A percentile compares a stretch with the other conserved stretches of the same genome.
Evolutionary conservation across 2,113 vertebrate genomes (phyloP).

Genomic region (Ictalurus punctatus): DNA sequence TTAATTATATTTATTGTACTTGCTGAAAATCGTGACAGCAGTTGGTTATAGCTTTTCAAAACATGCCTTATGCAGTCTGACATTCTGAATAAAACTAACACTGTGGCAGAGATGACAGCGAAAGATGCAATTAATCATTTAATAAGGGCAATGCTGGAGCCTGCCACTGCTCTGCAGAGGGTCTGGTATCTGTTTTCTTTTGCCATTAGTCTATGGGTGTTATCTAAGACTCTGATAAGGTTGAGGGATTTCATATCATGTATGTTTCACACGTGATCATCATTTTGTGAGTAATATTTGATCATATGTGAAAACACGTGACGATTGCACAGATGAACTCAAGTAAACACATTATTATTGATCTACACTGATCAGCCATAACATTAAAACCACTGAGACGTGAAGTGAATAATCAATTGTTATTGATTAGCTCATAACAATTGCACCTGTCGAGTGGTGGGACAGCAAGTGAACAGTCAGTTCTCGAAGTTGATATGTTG

Average conservation of each 20-base stretch:
- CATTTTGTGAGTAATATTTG: neutral
- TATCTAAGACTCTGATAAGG: neutral
- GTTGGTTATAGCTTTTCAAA: neutral
- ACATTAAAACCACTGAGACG: too few species aligned
- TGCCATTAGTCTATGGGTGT: neutral
- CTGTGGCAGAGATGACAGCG: conserved; percentile 26
- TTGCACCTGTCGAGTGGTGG: too few species aligned
- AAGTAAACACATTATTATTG: neutral
- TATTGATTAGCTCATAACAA: too few species aligned
- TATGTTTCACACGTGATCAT: neutral
- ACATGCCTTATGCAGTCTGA: neutral
- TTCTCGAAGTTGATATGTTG: too few species aligned
- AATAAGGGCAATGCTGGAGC: conserved; percentile 25
- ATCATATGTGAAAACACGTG: neutral
- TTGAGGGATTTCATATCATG: neutral
- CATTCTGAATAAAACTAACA: conserved; percentile 1
- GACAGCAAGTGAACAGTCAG: too few species aligned
- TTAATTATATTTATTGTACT: conserved; percentile 10
- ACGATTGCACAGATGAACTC: neutral
- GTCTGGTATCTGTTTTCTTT: conserved; percentile 14
- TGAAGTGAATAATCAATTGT: too few species aligned
- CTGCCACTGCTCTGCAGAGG: conserved; percentile 22
- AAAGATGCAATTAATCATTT: conserved; percentile 48
- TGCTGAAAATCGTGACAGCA: neutral
- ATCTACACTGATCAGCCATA: too few species aligned